Base-by-base conservation (phyloP, 1,140 invertebrate species). In the Phymastichus coffea region DNA sequence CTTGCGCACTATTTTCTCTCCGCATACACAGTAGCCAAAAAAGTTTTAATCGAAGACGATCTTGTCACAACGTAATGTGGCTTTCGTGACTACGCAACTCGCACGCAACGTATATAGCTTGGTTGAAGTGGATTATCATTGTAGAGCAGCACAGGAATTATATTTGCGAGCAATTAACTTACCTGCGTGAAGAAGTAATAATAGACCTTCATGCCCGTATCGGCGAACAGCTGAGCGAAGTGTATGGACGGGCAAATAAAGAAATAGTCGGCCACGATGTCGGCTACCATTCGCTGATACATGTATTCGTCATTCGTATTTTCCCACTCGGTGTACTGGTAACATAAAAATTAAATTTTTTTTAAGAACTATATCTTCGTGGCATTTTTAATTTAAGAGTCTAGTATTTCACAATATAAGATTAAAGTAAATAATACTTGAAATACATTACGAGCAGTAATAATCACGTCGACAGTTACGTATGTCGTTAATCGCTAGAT, bases 161-260 rank as follows among this genome's bases (percentile, higher is more conserved):
- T n/a, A n/a, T n/a, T n/a, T n/a, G n/a, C n/a, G n/a, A n/a, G n/a
- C n/a, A n/a, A n/a, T n/a, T n/a, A n/a, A n/a, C 86, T 87, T 80
- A 93, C 91, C 76, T 94, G 92, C 26, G 90, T 93, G 74, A 94
- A 94, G 75, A 93, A 97, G 77, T 98, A 98, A 71, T 94, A 95
- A 75, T 94, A 95, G 37, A 94, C 91, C 60, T 88, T 86, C 72
- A 89, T 86, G 20, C 90, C 90, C 43, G 87, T 85, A 37, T 88
- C 87, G 3, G 93, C 88, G 63, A 93, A 89, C 9, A 88, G 80
- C 77, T 94, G 86, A 6, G 93, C 93, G 70, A 95, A 94, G 62
- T 91, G 86, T 70, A 95, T 94, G 17, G 93, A 92, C 8, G 92
- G 91, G 77, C 95, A 97, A 14, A 95, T 90, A 78, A 97, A 97